Evolutionary conservation across 37 sponge, comb jelly and placozoan genomes (phyloP).

Genomic region (Ephydatia muelleri): DNA sequence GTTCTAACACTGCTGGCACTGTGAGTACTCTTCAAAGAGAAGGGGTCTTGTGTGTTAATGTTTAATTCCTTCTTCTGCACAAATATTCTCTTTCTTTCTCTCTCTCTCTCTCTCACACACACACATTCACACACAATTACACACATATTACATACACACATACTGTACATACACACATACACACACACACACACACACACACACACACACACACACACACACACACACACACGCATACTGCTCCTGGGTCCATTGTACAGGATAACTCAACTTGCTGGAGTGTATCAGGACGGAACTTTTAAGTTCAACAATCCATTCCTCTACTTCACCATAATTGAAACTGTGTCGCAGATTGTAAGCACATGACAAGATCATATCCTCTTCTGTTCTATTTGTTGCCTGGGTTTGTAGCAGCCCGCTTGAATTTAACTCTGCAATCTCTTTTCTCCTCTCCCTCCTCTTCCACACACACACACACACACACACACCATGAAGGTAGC

Average conservation of each 20-base stretch:
- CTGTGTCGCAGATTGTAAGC: constrained; percentile 58
- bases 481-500: constrained; percentile 54
- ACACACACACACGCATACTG: neutral
- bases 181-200: neutral
- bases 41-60: neutral
- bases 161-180: neutral
- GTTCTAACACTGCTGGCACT: constrained; percentile 68
- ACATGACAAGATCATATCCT: too few species aligned
- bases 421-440: too few species aligned
- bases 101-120: neutral
- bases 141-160: neutral
- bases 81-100: neutral
- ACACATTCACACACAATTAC: neutral
- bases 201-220: too few species aligned
- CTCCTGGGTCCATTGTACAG: constrained; percentile 8
- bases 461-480: neutral
- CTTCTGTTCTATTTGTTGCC: too few species aligned
- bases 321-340: constrained; percentile 63
- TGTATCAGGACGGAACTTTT: constrained; percentile 68
- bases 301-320: constrained; percentile 35
- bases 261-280: constrained; percentile 53
- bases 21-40: constrained; percentile 42
- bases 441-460: too few species aligned
- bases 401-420: too few species aligned
- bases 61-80: neutral